phyloP scores from a whole-genome alignment of 2,113 vertebrate genomes.

The Leptosomus discolor region DNA sequence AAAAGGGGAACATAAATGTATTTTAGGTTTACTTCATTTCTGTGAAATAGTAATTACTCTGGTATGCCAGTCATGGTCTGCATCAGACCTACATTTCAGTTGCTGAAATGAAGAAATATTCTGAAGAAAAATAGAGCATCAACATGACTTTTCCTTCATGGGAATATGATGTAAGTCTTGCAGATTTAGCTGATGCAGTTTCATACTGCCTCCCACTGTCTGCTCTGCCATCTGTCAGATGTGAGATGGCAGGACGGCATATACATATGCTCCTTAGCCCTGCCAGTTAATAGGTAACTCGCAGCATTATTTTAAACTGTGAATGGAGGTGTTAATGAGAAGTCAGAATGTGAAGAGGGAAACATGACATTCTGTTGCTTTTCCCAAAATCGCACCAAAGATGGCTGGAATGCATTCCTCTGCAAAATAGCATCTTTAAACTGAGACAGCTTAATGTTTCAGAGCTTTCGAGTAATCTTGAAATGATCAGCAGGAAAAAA shows the following conservation, averaged over 20 bases:
- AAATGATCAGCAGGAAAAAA: neutral
- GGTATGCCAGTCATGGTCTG: neutral
- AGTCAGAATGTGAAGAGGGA: neutral
- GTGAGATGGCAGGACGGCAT: neutral
- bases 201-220: slow-evolving; percentile 58
- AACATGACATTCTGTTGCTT: neutral
- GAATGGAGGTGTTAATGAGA: neutral
- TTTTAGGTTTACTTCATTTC: neutral
- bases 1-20: neutral
- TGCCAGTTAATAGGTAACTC: slow-evolving; percentile 7
- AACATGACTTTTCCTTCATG: neutral
- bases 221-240: slow-evolving; percentile 32
- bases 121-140: neutral
- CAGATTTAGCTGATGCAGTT: slow-evolving; percentile 14
- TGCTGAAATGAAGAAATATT: neutral
- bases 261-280: neutral
- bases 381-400: neutral
- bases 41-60: neutral
- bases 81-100: neutral
- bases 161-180: neutral
- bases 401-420: neutral
- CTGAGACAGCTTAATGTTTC: neutral
- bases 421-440: neutral
- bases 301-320: neutral
- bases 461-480: neutral